A percentile compares a stretch with the other conserved stretches of the same genome.
These are phyloP conservation scores for Cosmia trapezina DNA, from an alignment of 2,888 invertebrate genomes.

Conservation along the genomic window DNA sequence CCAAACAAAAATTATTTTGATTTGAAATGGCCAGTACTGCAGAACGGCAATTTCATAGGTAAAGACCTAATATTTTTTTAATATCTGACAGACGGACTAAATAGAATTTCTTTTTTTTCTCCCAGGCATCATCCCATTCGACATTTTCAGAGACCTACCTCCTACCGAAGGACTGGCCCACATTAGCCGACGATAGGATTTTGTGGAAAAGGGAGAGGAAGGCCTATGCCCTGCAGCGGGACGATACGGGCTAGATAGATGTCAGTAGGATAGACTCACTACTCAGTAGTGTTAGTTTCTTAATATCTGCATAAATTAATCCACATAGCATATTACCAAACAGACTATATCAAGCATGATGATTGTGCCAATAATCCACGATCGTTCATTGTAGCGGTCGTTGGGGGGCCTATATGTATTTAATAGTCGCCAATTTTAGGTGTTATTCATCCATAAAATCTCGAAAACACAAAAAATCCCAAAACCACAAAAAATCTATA, in stretches of 20 bases:
- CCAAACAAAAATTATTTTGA: no score
- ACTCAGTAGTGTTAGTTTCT: background rate
- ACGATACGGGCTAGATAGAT: background rate
- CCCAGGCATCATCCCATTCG: no score
- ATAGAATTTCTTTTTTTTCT: no score
- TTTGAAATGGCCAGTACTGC: no score
- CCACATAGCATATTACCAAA: slow-evolving; percentile 2
- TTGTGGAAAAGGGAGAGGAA: background rate
- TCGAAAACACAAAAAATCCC: no score
- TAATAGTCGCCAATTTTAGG: slow-evolving; percentile 4
- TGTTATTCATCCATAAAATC: background rate
- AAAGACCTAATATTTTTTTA: no score
- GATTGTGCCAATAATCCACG: slow-evolving; percentile 15
- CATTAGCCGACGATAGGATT: background rate
- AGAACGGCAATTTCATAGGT: no score
- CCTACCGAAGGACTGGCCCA: no score
- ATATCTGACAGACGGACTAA: no score
- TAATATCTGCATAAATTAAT: slow-evolving; percentile 1
- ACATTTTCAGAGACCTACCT: no score
- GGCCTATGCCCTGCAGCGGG: background rate
- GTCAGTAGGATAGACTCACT: background rate
- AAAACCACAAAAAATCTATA: background rate
- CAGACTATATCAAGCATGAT: background rate
- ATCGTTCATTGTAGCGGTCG: slow-evolving; percentile 12
- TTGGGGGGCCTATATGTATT: slow-evolving; percentile 4